phyloP scores from a whole-genome alignment of 1,140 invertebrate genomes.

The Chironomus striatipennis region DNA sequence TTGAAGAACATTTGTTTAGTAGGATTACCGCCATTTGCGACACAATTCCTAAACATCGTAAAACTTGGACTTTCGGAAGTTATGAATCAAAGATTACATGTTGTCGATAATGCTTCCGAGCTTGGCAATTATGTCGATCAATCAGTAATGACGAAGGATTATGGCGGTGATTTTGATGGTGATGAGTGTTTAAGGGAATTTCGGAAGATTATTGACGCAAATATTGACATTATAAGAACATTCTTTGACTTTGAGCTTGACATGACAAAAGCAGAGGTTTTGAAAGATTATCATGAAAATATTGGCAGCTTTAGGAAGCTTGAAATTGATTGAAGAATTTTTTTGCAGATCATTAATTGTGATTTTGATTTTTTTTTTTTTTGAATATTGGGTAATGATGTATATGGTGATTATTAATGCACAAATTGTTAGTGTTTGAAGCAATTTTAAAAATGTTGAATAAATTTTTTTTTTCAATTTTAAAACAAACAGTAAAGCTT shows the following conservation, averaged over 20 bases:
- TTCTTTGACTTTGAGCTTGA: background rate
- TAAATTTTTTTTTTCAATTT: background rate
- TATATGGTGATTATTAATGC: background rate
- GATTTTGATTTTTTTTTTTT: background rate
- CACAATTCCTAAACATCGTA: background rate
- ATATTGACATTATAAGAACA: background rate
- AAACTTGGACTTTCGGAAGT: background rate
- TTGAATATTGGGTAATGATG: too few relatives aligned
- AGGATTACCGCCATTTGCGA: background rate
- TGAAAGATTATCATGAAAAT: background rate
- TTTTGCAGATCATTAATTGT: background rate
- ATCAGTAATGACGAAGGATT: background rate
- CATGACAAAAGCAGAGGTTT: background rate
- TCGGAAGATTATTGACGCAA: background rate
- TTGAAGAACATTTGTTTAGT: background rate
- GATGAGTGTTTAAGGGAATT: background rate
- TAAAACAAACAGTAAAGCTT: too few relatives aligned
- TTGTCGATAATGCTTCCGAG: background rate
- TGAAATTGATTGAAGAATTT: background rate
- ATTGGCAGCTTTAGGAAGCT: background rate
- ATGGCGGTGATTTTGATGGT: background rate
- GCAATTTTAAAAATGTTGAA: background rate
- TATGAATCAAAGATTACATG: background rate
- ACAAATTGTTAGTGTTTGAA: background rate
- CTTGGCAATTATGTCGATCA: background rate